A percentile compares a stretch with the other conserved stretches of the same genome.
These are phyloP conservation scores for Pan troglodytes DNA, from an alignment of 2,113 vertebrate genomes.

Conservation along the genomic window NHGRI_mPanTro3-v2.1_pri NC_072408.2:54217001-54217500, in stretches of 20 bases:
- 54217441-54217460: not conserved
- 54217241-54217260: constrained; percentile 6
- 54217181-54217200: constrained; percentile 6
- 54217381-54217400: not conserved
- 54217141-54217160: not conserved
- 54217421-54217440: not conserved
- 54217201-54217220: not conserved
- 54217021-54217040: not conserved
- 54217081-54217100: not conserved
- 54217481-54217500: not conserved
- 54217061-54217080: not conserved
- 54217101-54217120: not conserved
- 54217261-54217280: not conserved
- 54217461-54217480: not conserved
- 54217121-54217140: not conserved
- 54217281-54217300: not conserved
- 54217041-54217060: not conserved
- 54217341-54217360: not conserved
- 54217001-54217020: not conserved
- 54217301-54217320: not conserved
- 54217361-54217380: not conserved
- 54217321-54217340: not conserved
- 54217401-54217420: not conserved
- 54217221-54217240: not conserved
- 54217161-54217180: not conserved